Conservation (phyloP, 2,113 vertebrate species). For the Xiphias gladius region DNA sequence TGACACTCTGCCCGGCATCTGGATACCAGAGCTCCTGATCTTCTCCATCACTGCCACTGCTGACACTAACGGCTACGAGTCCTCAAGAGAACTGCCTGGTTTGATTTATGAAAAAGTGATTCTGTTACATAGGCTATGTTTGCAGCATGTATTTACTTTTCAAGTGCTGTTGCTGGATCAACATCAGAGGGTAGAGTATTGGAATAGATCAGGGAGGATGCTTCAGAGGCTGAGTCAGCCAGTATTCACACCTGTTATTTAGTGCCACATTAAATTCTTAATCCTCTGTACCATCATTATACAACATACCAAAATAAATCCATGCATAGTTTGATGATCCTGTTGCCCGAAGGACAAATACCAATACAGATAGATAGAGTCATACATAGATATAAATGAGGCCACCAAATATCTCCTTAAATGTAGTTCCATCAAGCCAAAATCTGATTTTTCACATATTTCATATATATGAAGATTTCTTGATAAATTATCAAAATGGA, state of each 20-base stretch:
- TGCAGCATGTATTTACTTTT: conserved; percentile 79
- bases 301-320: conserved; percentile 79
- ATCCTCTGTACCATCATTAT: conserved; percentile 74
- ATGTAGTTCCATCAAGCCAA: not conserved
- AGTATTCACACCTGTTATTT: conserved; percentile 81
- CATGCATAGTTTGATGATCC: conserved; percentile 54
- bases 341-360: conserved; percentile 65
- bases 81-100: conserved; percentile 45
- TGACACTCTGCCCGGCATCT: conserved; percentile 57
- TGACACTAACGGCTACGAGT: conserved; percentile 47
- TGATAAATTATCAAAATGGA: not conserved
- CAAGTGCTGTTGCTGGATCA: conserved; percentile 72
- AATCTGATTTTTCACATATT: not conserved
- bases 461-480: not conserved
- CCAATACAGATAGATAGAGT: conserved; percentile 33
- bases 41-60: conserved; percentile 65
- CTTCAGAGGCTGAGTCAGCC: conserved; percentile 68
- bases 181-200: conserved; percentile 67
- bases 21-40: conserved; percentile 56
- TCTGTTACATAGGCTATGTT: conserved; percentile 76
- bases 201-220: conserved; percentile 68
- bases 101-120: conserved; percentile 73
- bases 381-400: conserved; percentile 21
- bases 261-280: conserved; percentile 75
- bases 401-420: conserved; percentile 6